These are phyloP conservation scores for Leptogaster cylindrica DNA, from an alignment of 2,888 invertebrate genomes.

Conservation along the genomic window DNA sequence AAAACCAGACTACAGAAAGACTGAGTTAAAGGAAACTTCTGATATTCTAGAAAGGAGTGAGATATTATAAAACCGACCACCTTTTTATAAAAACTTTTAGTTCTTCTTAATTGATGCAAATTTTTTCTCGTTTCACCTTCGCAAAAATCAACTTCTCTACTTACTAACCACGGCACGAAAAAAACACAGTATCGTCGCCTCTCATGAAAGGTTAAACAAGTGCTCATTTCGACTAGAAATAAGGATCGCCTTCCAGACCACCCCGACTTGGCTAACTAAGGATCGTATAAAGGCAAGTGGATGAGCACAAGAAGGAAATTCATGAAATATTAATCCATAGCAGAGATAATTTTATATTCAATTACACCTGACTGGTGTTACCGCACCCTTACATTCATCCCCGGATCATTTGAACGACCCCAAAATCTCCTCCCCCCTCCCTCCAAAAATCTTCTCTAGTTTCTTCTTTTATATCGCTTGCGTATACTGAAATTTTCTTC, in stretches of 20 bases:
- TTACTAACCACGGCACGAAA: too few relatives aligned
- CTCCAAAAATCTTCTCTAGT: neutral
- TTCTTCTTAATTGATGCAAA: too few relatives aligned
- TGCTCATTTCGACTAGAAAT: conserved; percentile 7
- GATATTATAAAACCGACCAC: too few relatives aligned
- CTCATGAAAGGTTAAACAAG: conserved; percentile 34
- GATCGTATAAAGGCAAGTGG: conserved; percentile 30
- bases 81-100: too few relatives aligned
- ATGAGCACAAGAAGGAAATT: conserved; percentile 48
- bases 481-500: conserved; percentile 27
- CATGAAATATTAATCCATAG: conserved; percentile 53
- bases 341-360: conserved; percentile 52
- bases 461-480: conserved; percentile 27
- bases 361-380: conserved; percentile 49
- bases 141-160: too few relatives aligned
- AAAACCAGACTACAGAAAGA: too few relatives aligned
- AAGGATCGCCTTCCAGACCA: conserved; percentile 38
- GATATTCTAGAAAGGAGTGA: too few relatives aligned
- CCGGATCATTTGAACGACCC: conserved; percentile 6
- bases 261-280: conserved; percentile 36
- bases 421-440: conserved; percentile 1
- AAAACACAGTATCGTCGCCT: too few relatives aligned
- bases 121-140: too few relatives aligned
- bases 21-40: too few relatives aligned
- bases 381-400: conserved; percentile 20